phyloP scores from a whole-genome alignment of 2,113 vertebrate species.

The Heterochromis multidens region DNA sequence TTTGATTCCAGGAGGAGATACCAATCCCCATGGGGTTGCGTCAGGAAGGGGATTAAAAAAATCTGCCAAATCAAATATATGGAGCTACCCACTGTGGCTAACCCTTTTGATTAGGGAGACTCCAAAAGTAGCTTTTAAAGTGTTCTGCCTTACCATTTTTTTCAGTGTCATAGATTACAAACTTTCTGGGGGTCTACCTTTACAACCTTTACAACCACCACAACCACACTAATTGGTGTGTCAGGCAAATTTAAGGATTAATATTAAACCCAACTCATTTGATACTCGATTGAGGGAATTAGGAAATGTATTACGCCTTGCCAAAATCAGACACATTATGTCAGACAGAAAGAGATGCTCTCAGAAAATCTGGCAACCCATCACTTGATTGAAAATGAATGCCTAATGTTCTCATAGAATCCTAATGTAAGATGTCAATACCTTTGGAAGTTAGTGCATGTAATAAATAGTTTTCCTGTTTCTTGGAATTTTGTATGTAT shows the following conservation, averaged over 20 bases:
- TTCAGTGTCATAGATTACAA: not conserved
- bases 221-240: not conserved
- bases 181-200: not conserved
- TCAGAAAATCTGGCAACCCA: not conserved
- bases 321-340: not conserved
- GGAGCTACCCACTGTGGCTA: not conserved
- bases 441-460: not conserved
- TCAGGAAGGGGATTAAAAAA: not conserved
- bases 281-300: not conserved
- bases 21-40: too few relatives aligned
- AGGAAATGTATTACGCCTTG: not conserved
- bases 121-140: not conserved
- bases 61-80: not conserved
- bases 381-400: too few relatives aligned
- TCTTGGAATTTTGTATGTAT: not conserved
- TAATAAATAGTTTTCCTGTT: not conserved
- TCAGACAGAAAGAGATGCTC: not conserved
- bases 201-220: too few relatives aligned
- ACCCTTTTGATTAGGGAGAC: not conserved
- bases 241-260: not conserved
- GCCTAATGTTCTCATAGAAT: not conserved
- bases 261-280: not conserved
- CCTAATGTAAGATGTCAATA: not conserved
- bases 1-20: too few relatives aligned
- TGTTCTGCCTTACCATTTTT: not conserved